Evolutionary conservation across 1,140 invertebrate genomes (phyloP), one percentile per base, ranked within the genome.

Genomic region (Carposina sasakii): DNA sequence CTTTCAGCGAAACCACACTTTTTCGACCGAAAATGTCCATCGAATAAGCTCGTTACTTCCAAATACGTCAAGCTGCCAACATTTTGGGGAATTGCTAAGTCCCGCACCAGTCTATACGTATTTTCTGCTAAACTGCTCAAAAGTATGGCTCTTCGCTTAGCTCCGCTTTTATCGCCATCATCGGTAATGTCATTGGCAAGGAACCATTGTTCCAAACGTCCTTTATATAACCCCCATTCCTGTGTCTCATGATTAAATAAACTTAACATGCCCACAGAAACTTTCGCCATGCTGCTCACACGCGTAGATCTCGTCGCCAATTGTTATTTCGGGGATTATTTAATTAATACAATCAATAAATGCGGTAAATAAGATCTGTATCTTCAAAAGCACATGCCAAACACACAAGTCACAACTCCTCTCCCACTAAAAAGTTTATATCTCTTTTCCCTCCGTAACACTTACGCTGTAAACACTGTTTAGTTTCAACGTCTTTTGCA

Each of bases 1-100:
- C 42, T 12, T 31, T 44, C 42, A 16, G 42, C 42, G 13, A 44
- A 44, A 2, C 42, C 42, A 33, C 42, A 44, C 22, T 33, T 44
- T 30, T 19, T 44, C 3, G 24, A 3, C 31, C 31, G n/a, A 31
- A 44, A 44, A 44, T 44, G 42, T 8, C 12, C 42, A 19, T 44
- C 42, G 2, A 44, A 17, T 17, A 44, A 12, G 10, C 19, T 21
- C 16, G 19, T 13, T 13, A 44, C 13, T 17, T 44, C 13, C 10
- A 2, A 3, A 44, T 30, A 44, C 15, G 5, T 12, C 3, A 44
- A 10, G 3, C 2, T 33, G 17, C 12, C 26, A 4, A 44, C 24
- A 2, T 9, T 2, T 20, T 28, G 9, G 12, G 28, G 42, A 4
- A 44, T 30, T 19, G 28, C 42, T 30, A 44, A 13, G 16, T 44